phyloP scores from a whole-genome alignment of 2,113 vertebrate species.

The Melospiza melodia region DNA sequence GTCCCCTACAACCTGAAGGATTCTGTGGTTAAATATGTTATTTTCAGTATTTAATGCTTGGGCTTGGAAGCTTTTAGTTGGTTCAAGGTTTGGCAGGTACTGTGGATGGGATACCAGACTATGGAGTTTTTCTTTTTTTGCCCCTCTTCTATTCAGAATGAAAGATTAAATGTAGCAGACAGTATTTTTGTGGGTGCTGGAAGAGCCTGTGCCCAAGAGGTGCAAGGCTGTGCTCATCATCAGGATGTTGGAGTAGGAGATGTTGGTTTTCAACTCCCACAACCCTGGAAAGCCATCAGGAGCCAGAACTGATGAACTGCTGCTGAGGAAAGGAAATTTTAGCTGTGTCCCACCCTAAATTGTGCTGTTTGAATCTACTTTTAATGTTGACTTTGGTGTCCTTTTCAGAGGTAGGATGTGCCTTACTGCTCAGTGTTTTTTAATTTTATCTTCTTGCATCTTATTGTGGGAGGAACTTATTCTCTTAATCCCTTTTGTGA shows the following conservation, averaged over 20 bases:
- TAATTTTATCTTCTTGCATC: not conserved
- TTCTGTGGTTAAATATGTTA: not conserved
- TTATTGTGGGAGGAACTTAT: not conserved
- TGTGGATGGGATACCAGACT: not conserved
- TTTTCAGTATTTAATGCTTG: not conserved
- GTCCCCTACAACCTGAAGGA: not conserved
- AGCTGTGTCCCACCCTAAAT: not conserved
- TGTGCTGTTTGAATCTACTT: not conserved
- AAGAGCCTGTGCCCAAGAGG: not conserved
- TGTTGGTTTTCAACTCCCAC: not conserved
- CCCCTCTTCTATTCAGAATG: not conserved
- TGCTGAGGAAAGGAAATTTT: not conserved
- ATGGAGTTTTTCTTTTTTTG: not conserved
- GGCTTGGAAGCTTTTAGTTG: not conserved
- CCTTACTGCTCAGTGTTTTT: not conserved
- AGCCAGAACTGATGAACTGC: not conserved
- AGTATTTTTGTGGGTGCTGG: conserved; percentile 1
- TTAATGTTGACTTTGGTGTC: not conserved
- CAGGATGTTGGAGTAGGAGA: not conserved
- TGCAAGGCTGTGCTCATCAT: not conserved
- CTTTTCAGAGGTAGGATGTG: not conserved
- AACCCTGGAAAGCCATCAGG: not conserved
- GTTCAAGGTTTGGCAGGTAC: not conserved
- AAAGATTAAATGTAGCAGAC: not conserved
- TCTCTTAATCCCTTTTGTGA: not conserved